These are phyloP conservation scores for Cotesia vestalis DNA, from an alignment of 1,140 invertebrate genomes.

Conservation along the genomic window DNA sequence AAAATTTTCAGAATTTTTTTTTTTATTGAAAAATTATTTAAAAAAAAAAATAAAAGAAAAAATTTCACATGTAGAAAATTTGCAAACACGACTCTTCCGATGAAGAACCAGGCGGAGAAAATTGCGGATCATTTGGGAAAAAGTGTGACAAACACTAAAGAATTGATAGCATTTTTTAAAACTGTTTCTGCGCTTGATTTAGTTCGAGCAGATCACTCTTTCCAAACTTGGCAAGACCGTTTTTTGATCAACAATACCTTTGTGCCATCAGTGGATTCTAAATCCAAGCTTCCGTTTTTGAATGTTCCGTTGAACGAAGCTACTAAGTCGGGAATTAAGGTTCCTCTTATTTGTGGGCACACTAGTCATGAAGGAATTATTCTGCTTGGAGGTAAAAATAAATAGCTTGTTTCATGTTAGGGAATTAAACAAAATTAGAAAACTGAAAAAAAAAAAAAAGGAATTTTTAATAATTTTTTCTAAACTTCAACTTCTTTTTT, in stretches of 20 bases:
- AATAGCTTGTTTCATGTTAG: no score
- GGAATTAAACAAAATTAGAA: not conserved
- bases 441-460: not conserved
- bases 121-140: constrained; percentile 60
- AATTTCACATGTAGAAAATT: no score
- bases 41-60: no score
- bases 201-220: constrained; percentile 1
- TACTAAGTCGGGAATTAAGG: constrained; percentile 61
- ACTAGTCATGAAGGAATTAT: constrained; percentile 69
- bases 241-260: constrained; percentile 40
- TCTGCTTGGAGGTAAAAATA: constrained; percentile 52
- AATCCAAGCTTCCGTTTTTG: constrained; percentile 59
- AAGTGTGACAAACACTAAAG: constrained; percentile 56
- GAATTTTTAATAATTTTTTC: not conserved
- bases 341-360: constrained; percentile 72
- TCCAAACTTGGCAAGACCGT: constrained; percentile 32
- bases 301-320: constrained; percentile 50
- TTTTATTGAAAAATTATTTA: no score
- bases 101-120: constrained; percentile 56
- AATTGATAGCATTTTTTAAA: constrained; percentile 62
- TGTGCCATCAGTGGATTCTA: constrained; percentile 48
- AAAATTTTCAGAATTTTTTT: no score
- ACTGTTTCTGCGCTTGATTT: constrained; percentile 48
- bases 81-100: constrained; percentile 39
- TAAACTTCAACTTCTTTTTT: not conserved